Percentiles rank a stretch among this genome's conserved stretches.
Evolutionary conservation across 2,888 invertebrate species (phyloP).

Genomic region (Brenthis hecate): DNA sequence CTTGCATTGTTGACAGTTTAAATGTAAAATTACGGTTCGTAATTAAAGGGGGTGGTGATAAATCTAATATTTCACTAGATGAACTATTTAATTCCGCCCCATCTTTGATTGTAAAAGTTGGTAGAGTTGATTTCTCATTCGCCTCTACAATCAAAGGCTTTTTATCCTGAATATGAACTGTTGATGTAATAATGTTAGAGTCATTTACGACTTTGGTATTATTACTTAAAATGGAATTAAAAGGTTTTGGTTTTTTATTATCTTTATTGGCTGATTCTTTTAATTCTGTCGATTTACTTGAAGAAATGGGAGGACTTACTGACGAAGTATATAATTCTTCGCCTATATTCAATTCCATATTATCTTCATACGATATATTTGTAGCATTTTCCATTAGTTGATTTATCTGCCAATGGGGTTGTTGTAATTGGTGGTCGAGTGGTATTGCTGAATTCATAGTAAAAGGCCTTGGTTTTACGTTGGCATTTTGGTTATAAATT

Average conservation of each 20-base stretch:
- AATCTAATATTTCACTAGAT: conserved; percentile 71
- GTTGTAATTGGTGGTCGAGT: conserved; percentile 73
- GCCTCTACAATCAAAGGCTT: conserved; percentile 70
- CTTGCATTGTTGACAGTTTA: conserved; percentile 71
- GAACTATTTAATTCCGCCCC: conserved; percentile 58
- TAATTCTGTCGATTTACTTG: conserved; percentile 45
- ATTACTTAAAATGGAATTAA: conserved; percentile 21
- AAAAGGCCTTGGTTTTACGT: conserved; percentile 73
- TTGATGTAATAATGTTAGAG: conserved; percentile 75
- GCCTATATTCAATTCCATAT: conserved; percentile 70
- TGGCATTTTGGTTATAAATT: conserved; percentile 55
- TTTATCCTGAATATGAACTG: conserved; percentile 71
- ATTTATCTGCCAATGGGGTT: conserved; percentile 79
- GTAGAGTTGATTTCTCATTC: conserved; percentile 58
- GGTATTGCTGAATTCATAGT: conserved; percentile 59
- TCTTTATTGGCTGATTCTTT: conserved; percentile 47
- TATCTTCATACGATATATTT: conserved; percentile 71
- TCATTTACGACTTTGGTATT: conserved; percentile 52
- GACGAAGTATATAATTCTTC: conserved; percentile 63
- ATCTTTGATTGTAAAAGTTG: conserved; percentile 61
- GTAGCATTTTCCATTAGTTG: conserved; percentile 69
- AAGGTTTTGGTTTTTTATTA: conserved; percentile 19
- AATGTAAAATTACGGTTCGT: conserved; percentile 62
- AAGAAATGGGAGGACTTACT: conserved; percentile 48
- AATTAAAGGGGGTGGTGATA: conserved; percentile 78